phyloP scores from a whole-genome alignment of 2,113 vertebrate species.

The Labeo catla region DNA sequence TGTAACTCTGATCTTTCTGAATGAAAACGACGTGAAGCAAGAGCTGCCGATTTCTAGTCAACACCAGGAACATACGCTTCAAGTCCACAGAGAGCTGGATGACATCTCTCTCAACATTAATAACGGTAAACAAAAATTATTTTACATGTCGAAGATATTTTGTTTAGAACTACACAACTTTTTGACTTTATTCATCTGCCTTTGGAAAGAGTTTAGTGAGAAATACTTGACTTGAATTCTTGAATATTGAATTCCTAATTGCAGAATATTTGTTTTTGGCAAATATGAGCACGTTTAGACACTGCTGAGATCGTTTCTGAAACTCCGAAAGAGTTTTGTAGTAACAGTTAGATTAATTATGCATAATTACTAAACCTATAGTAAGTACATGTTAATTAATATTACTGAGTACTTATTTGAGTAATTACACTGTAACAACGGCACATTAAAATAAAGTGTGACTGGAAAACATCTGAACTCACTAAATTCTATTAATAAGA shows the following conservation, averaged over 20 bases:
- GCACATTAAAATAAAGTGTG: neutral
- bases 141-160: neutral
- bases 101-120: conserved; percentile 57
- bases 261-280: too few relatives aligned
- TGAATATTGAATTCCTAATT: too few relatives aligned
- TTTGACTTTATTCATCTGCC: too few relatives aligned
- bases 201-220: too few relatives aligned
- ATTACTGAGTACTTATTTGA: too few relatives aligned
- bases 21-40: conserved; percentile 37
- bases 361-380: too few relatives aligned
- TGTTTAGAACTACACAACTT: neutral
- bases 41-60: conserved; percentile 44
- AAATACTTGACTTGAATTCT: too few relatives aligned
- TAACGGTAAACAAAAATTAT: conserved; percentile 58
- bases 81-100: conserved; percentile 46
- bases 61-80: conserved; percentile 60
- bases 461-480: neutral
- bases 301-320: neutral
- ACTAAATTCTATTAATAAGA: neutral
- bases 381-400: too few relatives aligned
- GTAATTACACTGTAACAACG: too few relatives aligned
- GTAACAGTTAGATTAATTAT: too few relatives aligned
- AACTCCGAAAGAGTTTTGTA: too few relatives aligned
- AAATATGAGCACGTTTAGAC: neutral
- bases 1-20: conserved; percentile 49